Conservation (phyloP, 2,113 vertebrate species). For the Pelvicachromis taeniatus region DNA sequence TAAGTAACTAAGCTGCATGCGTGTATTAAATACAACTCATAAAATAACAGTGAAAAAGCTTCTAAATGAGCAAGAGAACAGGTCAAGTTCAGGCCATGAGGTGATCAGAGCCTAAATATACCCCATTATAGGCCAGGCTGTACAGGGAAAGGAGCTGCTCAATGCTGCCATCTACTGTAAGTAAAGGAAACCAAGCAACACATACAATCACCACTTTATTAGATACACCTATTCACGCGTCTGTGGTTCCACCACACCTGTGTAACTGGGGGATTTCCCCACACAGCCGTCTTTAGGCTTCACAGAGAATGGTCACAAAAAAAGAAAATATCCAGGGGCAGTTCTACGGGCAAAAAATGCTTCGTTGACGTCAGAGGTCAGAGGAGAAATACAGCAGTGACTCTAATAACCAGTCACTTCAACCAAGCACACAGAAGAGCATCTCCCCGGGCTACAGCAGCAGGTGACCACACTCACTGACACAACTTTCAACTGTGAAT, state of each 20-base stretch:
- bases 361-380: neutral
- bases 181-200: neutral
- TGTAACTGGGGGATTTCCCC: neutral
- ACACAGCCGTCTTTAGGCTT: accelerated
- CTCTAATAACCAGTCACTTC: neutral
- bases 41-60: neutral
- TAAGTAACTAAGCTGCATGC: neutral
- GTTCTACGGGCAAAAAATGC: neutral
- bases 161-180: slow-evolving; percentile 65
- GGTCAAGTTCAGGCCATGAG: slow-evolving; percentile 75
- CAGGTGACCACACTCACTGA: too few relatives aligned
- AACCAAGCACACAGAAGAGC: neutral
- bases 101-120: slow-evolving; percentile 21
- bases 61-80: slow-evolving; percentile 1
- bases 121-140: neutral
- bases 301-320: neutral
- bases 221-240: neutral
- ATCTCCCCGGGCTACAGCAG: neutral
- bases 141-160: neutral
- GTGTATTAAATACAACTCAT: neutral
- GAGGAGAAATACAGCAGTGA: neutral
- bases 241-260: neutral
- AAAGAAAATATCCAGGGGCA: neutral
- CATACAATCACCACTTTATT: neutral
- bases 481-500: neutral